Conservation (phyloP, 2,113 vertebrate genomes). For the Tachycineta bicolor region DNA sequence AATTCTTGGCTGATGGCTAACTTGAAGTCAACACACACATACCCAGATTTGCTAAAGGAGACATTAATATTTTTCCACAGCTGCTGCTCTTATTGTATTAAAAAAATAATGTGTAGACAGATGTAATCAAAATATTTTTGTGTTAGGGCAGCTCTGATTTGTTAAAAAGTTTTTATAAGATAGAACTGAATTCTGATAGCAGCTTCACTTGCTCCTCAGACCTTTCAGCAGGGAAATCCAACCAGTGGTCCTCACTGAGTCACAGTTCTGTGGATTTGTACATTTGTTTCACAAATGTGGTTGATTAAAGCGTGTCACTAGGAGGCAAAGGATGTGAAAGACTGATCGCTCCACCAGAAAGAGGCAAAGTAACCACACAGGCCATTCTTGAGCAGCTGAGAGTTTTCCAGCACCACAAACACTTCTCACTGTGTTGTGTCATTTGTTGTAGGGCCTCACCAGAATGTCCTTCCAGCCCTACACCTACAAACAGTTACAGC, state of each 20-base stretch:
- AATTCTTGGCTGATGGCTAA: neutral
- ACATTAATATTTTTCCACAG: neutral
- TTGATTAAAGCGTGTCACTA: neutral
- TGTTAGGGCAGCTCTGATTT: neutral
- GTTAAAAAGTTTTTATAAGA: neutral
- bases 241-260: neutral
- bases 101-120: neutral
- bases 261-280: neutral
- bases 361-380: neutral
- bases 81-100: neutral
- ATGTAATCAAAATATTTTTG: neutral
- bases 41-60: neutral
- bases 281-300: neutral
- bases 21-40: neutral
- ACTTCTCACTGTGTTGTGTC: neutral
- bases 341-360: neutral
- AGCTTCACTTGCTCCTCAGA: neutral
- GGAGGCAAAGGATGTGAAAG: neutral
- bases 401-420: neutral
- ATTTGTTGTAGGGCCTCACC: conserved; percentile 85
- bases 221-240: neutral
- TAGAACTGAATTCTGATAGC: neutral
- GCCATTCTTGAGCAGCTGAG: neutral
- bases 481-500: conserved; percentile 90
- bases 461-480: conserved; percentile 98